Base-by-base conservation (phyloP, 2,113 vertebrate species). In the Oenanthe melanoleuca region DNA sequence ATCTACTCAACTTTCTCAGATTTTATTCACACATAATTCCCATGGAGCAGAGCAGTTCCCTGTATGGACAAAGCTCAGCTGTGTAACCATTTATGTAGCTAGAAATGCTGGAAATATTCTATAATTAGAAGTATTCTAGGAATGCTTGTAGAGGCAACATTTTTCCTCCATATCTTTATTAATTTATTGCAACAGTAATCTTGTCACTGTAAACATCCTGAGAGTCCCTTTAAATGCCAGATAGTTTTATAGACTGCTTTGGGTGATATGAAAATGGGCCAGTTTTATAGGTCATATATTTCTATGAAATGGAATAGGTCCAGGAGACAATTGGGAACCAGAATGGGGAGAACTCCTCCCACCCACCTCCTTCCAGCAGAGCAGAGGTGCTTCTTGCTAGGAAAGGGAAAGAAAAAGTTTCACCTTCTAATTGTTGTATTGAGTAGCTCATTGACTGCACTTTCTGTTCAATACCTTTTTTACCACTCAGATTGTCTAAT, bases 401-500 rank as follows among this genome's bases (percentile, higher is more conserved):
- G 20, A 95, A 93, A 96, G 64, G 66, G 73, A 94, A 96, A 95
- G 91, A 86, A 96, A 95, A 96, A 96, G 71, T 93, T 96, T 96
- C 94, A 96, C 95, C 96, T 97, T 96, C 96, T 97, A 97, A 97
- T 97, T 97, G 95, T 95, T 95, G 81, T 88, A 93, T 94, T 81
- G 94, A 96, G 94, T 75, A 96, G 81, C 89, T 91, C 94, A 97
- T 96, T 86, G 91, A 97, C 92, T 66, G 65, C 67, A 86, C 80
- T 93, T 96, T 95, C 47, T 84, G 93, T 95, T 98, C 97, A 93
- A 97, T 96, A 95, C 94, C 90, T 91, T 96, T 96, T 95, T 95
- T 93, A 95, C 92, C 91, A 95, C 96, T 97, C 95, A 94, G 92
- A 97, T 92, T 94, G 96, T 95, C 96, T 98, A 96, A 98, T 97